phyloP scores from a whole-genome alignment of 64 coral and sea anemone species.

The Porites lutea region DNA sequence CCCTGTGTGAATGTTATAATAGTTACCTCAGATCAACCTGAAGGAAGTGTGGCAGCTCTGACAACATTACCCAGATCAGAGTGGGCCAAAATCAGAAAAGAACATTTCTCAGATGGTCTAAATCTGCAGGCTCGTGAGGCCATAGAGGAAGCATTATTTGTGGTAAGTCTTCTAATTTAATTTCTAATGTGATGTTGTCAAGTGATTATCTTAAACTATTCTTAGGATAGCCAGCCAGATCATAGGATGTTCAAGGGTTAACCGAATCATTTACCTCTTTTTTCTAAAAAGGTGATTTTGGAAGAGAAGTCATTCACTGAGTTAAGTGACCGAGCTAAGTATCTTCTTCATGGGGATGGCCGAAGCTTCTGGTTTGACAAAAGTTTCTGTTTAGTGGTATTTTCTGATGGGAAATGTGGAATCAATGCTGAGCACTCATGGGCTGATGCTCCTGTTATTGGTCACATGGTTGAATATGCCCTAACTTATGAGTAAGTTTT shows the following conservation, averaged over 20 bases:
- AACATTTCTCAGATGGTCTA: slow-evolving; percentile 88
- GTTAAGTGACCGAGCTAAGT: slow-evolving; percentile 82
- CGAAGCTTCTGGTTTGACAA: slow-evolving; percentile 98
- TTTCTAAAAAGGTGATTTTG: slow-evolving; percentile 61
- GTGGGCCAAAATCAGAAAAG: slow-evolving; percentile 83
- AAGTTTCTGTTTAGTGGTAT: slow-evolving; percentile 88
- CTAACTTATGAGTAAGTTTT: slow-evolving; percentile 90
- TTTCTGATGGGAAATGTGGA: slow-evolving; percentile 94
- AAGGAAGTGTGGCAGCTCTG: slow-evolving; percentile 80
- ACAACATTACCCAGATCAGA: slow-evolving; percentile 88
- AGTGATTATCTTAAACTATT: too few species aligned
- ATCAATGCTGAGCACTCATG: slow-evolving; percentile 93
- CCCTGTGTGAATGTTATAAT: background rate
- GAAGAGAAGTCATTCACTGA: slow-evolving; percentile 85
- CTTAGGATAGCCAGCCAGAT: too few species aligned
- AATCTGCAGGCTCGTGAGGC: slow-evolving; percentile 85
- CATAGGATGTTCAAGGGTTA: too few species aligned
- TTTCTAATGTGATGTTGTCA: too few species aligned
- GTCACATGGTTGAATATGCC: slow-evolving; percentile 93
- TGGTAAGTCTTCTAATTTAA: slow-evolving; percentile 69
- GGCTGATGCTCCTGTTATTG: slow-evolving; percentile 97
- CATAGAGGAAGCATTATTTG: slow-evolving; percentile 95
- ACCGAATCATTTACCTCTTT: background rate
- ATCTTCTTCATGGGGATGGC: slow-evolving; percentile 94
- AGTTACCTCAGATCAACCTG: slow-evolving; percentile 71